Percentiles rank a stretch among this genome's conserved stretches.
Evolutionary conservation across 1,140 invertebrate species (phyloP).

Genomic region (Brachionus asplanchnoidis): DNA sequence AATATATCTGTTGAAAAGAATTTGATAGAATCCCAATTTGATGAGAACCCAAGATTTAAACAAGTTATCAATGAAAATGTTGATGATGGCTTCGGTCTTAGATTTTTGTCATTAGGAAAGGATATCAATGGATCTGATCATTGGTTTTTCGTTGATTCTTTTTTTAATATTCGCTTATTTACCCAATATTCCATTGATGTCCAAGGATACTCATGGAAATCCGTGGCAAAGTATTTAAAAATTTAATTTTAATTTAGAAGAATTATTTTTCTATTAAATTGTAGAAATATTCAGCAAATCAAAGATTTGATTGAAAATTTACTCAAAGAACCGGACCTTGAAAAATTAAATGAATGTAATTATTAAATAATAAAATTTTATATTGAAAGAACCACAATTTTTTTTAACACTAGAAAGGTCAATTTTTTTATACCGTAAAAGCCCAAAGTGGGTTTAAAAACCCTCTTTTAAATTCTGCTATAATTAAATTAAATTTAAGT

Average conservation of each 20-base stretch:
- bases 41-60: conserved; percentile 13
- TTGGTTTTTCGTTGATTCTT: conserved; percentile 3
- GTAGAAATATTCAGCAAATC: background rate
- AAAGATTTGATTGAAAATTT: conserved; percentile 27
- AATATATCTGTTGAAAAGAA: background rate
- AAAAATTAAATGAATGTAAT: conserved; percentile 12
- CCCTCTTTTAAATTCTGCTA: no score
- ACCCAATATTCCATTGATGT: background rate
- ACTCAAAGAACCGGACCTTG: background rate
- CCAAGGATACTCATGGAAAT: conserved; percentile 7
- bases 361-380: background rate
- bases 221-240: background rate
- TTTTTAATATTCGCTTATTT: conserved; percentile 2
- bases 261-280: background rate
- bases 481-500: no score
- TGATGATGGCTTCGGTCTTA: background rate
- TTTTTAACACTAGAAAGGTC: no score
- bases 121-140: background rate
- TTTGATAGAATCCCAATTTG: conserved; percentile 23
- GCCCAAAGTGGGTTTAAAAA: no score
- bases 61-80: background rate
- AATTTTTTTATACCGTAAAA: no score
- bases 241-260: background rate
- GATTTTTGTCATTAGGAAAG: background rate
- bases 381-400: background rate